A percentile compares a stretch with the other conserved stretches of the same genome.
These are phyloP conservation scores for Apamea anceps DNA, from an alignment of 2,888 invertebrate genomes.

Conservation along the genomic window DNA sequence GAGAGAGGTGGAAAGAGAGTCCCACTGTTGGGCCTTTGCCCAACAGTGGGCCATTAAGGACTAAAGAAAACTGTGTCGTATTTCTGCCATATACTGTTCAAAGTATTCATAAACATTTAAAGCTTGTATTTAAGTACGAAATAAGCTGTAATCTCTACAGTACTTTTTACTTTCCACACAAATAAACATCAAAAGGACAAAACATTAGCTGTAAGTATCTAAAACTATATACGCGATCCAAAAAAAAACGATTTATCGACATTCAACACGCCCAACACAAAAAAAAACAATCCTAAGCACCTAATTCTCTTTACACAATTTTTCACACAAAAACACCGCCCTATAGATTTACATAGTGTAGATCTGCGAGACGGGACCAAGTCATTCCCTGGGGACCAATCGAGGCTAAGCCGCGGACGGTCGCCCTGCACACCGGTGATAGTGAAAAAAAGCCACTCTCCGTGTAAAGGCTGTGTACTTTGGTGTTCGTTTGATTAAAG, in stretches of 20 bases:
- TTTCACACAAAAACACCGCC: conserved; percentile 31
- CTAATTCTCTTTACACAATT: conserved; percentile 29
- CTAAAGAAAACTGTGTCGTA: background rate
- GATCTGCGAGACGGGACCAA: conserved; percentile 57
- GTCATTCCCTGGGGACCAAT: conserved; percentile 62
- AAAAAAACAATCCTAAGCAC: conserved; percentile 7
- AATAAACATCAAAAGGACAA: background rate
- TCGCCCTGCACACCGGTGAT: conserved; percentile 64
- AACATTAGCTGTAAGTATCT: background rate
- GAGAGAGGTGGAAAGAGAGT: no score
- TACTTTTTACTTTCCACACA: background rate
- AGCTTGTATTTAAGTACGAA: no score
- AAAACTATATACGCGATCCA: background rate
- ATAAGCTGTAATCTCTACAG: background rate
- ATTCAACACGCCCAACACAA: background rate
- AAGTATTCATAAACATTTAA: background rate
- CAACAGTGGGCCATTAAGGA: no score
- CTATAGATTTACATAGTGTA: conserved; percentile 62
- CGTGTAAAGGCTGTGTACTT: conserved; percentile 62
- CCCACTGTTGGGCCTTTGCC: no score
- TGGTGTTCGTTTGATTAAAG: conserved; percentile 65
- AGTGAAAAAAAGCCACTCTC: conserved; percentile 62
- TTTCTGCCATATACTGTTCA: background rate
- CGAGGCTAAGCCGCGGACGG: conserved; percentile 57
- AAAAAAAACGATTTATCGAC: conserved; percentile 1